Conservation (phyloP, 2,888 invertebrate species). For the Eudemis profundana region DNA sequence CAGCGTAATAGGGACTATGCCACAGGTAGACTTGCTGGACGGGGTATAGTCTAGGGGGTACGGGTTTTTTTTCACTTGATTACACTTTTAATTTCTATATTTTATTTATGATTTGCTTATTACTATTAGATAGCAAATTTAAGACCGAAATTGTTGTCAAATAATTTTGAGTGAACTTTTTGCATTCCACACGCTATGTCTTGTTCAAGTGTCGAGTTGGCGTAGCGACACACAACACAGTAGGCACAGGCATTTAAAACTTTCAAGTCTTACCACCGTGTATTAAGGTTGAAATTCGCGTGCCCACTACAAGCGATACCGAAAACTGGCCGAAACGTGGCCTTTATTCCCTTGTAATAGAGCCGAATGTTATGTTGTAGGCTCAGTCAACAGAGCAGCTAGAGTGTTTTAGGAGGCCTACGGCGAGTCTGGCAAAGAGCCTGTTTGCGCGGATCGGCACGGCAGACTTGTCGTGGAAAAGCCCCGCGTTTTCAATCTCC, state of each 20-base stretch:
- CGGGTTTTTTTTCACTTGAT: too few relatives aligned
- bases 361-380: background rate
- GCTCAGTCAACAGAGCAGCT: background rate
- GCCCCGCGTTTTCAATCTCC: conserved; percentile 11
- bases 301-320: background rate
- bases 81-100: background rate
- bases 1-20: too few relatives aligned
- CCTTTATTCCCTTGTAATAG: background rate
- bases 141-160: too few relatives aligned
- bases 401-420: conserved; percentile 23
- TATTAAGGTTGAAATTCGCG: conserved; percentile 3
- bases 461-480: conserved; percentile 19
- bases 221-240: conserved; percentile 27
- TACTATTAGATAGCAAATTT: too few relatives aligned
- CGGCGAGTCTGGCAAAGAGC: conserved; percentile 23
- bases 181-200: background rate
- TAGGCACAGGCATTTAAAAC: conserved; percentile 14
- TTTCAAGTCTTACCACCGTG: background rate
- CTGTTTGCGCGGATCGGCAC: conserved; percentile 28
- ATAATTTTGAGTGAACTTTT: background rate
- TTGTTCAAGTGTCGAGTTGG: conserved; percentile 34
- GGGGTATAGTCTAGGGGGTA: too few relatives aligned
- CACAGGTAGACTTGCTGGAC: too few relatives aligned
- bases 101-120: background rate
- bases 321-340: background rate